phyloP scores from a whole-genome alignment of 2,888 invertebrate species.

The Phyllotreta cruciferae region DNA sequence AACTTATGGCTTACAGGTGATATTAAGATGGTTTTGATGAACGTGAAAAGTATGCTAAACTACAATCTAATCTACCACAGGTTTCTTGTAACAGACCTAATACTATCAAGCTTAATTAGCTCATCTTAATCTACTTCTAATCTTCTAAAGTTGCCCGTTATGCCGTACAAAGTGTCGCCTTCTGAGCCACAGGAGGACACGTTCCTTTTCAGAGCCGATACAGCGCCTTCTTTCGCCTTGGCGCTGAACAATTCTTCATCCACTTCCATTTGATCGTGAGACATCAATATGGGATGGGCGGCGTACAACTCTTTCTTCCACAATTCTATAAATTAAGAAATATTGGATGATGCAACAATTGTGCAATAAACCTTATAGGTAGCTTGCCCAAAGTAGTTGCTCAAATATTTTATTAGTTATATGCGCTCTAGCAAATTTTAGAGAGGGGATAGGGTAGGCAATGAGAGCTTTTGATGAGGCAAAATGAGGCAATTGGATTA shows the following conservation, averaged over 20 bases:
- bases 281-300: conserved; percentile 67
- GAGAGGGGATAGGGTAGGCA: too few species aligned
- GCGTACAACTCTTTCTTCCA: conserved; percentile 74
- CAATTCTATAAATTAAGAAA: conserved; percentile 57
- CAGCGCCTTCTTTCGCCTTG: conserved; percentile 75
- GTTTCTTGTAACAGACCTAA: background rate
- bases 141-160: conserved; percentile 80
- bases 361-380: background rate
- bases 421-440: too few species aligned
- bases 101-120: conserved; percentile 42
- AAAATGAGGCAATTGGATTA: too few species aligned
- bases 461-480: too few species aligned
- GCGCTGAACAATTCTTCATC: conserved; percentile 73
- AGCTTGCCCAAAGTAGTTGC: background rate
- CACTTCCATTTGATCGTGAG: conserved; percentile 75
- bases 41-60: background rate
- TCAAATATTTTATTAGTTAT: too few species aligned
- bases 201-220: conserved; percentile 72
- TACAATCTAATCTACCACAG: background rate
- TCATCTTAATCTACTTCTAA: conserved; percentile 72
- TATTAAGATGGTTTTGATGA: too few species aligned
- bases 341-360: background rate
- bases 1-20: too few species aligned
- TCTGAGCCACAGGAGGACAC: conserved; percentile 66
- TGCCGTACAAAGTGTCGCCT: conserved; percentile 72